These are phyloP conservation scores for Cybosia mesomella DNA, from an alignment of 2,888 invertebrate species.

Conservation along the genomic window DNA sequence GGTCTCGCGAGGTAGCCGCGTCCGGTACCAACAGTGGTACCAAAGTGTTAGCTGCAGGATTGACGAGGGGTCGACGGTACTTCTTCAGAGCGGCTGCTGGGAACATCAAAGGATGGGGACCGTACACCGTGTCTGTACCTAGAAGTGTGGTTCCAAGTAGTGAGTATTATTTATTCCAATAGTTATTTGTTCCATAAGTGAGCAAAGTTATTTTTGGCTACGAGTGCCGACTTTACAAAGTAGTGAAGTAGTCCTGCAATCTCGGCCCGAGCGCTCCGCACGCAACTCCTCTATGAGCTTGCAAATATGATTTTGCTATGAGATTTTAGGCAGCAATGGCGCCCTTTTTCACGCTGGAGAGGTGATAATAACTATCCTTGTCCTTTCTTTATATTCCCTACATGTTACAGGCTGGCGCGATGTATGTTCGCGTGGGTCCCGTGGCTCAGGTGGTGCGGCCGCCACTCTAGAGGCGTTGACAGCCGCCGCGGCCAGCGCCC, in stretches of 20 bases:
- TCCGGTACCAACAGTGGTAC: slow-evolving; percentile 76
- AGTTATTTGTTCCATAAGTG: background rate
- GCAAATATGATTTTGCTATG: no score
- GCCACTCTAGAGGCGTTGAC: slow-evolving; percentile 89
- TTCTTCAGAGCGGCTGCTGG: slow-evolving; percentile 97
- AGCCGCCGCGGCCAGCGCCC: slow-evolving; percentile 85
- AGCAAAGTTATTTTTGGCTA: no score
- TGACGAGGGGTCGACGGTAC: slow-evolving; percentile 95
- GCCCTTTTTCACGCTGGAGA: no score
- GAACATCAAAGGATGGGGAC: slow-evolving; percentile 96
- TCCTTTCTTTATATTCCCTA: background rate
- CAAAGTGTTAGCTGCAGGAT: slow-evolving; percentile 86
- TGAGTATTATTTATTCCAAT: slow-evolving; percentile 79
- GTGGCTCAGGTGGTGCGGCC: slow-evolving; percentile 89
- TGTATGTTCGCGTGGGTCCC: slow-evolving; percentile 89
- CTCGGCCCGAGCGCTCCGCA: no score
- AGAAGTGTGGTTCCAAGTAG: slow-evolving; percentile 96
- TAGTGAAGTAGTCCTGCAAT: no score
- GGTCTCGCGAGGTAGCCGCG: slow-evolving; percentile 90
- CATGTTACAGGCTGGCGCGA: slow-evolving; percentile 92
- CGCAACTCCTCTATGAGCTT: no score
- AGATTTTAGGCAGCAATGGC: no score
- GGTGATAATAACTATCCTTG: background rate
- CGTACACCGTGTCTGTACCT: slow-evolving; percentile 92
- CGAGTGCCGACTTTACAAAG: no score